Evolutionary conservation across 2,888 invertebrate species (phyloP), one percentile per base, ranked within the genome.

Genomic region (Cryptophagus acutangulus): DNA sequence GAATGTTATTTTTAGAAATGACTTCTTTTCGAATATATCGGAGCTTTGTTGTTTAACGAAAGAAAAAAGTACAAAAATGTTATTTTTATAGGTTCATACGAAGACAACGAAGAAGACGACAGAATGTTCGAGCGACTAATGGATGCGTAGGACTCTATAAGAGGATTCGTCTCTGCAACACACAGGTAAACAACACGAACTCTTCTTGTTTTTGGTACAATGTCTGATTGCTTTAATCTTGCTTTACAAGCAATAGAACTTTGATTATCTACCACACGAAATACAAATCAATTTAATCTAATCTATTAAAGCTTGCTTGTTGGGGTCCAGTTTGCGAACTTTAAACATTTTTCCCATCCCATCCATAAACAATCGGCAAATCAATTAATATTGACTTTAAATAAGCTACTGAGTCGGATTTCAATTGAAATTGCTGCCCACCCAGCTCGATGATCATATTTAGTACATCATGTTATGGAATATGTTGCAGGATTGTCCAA

Each of bases 101-200:
- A 41, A 53, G 50, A 57, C 62, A 57, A 49, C 47, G 62, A 41
- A 52, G 59, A 40, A 49, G 62, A 38, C 54, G 61, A 45, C 61
- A 63, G 56, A 59, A 56, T 46, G 51, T 49, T 48, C 49, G 46
- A 41, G 51, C 57, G 50, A n/a, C n/a, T n/a, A 68, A 57, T 60
- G 69, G 83, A 54, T 89, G 88, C 63, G 78, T 82, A 28, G 88
- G 89, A 13, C 74, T 84, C 12, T 79, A 81, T 57, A 80, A 83
- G 59, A 74, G 87, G 40, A 87, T 83, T 69, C 87, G 87, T 59
- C 78, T 87, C 60, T 89, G 89, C 67, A 88, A 87, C 66, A 82
- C 80, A 50, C 78, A 82, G 74, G 88, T 87, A 69, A 74, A 41
- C 9, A 20, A 20, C 20, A 20, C 5, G 9, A 20, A 20, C 5